Evolutionary conservation across 2,888 invertebrate genomes (phyloP).

Genomic region (Ormyrus pomaceus): DNA sequence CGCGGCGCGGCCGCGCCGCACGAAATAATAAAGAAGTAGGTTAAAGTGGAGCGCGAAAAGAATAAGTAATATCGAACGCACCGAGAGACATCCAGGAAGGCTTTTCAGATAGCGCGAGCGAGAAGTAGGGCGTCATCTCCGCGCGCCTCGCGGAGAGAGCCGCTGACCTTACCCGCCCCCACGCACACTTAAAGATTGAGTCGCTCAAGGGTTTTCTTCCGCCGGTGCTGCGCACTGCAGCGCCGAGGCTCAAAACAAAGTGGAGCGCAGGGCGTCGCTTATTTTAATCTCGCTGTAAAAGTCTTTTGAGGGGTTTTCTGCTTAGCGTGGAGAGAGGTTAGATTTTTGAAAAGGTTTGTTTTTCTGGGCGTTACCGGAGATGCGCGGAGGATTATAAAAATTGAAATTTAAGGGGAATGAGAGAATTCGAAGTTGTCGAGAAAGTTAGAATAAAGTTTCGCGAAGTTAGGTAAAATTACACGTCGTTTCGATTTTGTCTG

Average conservation of each 20-base stretch:
- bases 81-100: slow-evolving; percentile 21
- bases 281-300: slow-evolving; percentile 36
- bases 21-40: slow-evolving; percentile 51
- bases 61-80: slow-evolving; percentile 55
- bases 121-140: slow-evolving; percentile 38
- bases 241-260: slow-evolving; percentile 27
- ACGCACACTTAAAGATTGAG: slow-evolving; percentile 38
- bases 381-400: too few relatives aligned
- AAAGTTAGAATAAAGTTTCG: too few relatives aligned
- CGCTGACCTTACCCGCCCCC: slow-evolving; percentile 17
- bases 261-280: slow-evolving; percentile 30
- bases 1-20: neutral
- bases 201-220: slow-evolving; percentile 22
- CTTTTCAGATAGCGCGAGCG: too few relatives aligned
- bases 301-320: too few relatives aligned
- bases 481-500: too few relatives aligned
- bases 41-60: slow-evolving; percentile 49
- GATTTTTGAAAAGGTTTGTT: too few relatives aligned
- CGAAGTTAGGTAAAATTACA: too few relatives aligned
- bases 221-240: neutral
- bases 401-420: too few relatives aligned
- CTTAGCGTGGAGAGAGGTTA: too few relatives aligned
- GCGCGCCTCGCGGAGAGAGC: neutral
- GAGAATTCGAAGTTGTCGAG: too few relatives aligned
- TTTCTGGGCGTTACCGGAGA: too few relatives aligned